Percentiles rank a stretch among this genome's conserved stretches.
Conservation (phyloP, 2,888 invertebrate species). For the Gastrophysa polygoni region DNA sequence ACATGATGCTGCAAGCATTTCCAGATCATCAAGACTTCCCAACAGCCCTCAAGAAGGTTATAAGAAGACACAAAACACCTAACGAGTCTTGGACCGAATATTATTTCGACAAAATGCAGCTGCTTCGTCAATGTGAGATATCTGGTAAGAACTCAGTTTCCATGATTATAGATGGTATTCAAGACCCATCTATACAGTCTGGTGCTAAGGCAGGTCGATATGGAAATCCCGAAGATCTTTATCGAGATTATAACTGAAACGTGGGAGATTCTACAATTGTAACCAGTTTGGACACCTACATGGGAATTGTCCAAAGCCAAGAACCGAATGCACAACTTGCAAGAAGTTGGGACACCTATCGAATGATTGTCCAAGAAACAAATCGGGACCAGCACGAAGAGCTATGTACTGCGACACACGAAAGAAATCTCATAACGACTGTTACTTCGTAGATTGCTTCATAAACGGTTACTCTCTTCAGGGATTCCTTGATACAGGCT, state of each 20-base stretch:
- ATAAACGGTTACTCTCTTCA: too few relatives aligned
- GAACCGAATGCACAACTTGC: slow-evolving; percentile 9
- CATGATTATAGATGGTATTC: slow-evolving; percentile 27
- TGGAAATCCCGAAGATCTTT: slow-evolving; percentile 14
- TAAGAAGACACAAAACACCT: slow-evolving; percentile 19
- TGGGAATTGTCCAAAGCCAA: slow-evolving; percentile 5
- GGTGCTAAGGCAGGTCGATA: slow-evolving; percentile 28
- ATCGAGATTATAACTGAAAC: slow-evolving; percentile 5
- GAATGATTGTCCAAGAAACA: too few relatives aligned
- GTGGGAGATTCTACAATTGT: slow-evolving; percentile 5
- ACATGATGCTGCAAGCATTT: slow-evolving; percentile 18
- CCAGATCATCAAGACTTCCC: slow-evolving; percentile 29
- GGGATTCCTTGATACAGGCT: too few relatives aligned
- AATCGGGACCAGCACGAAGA: too few relatives aligned
- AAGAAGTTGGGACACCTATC: slow-evolving; percentile 4
- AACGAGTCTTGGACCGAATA: slow-evolving; percentile 23
- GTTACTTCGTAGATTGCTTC: too few relatives aligned
- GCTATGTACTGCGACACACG: too few relatives aligned
- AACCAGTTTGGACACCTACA: slow-evolving; percentile 11
- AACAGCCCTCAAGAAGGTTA: slow-evolving; percentile 21
- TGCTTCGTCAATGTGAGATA: slow-evolving; percentile 18
- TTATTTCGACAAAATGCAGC: slow-evolving; percentile 27
- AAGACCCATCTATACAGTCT: slow-evolving; percentile 21
- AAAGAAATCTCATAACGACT: too few relatives aligned
- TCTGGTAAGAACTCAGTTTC: too few relatives aligned